Conservation (phyloP, 1,140 invertebrate genomes). For the Anoplophora glabripennis region DNA sequence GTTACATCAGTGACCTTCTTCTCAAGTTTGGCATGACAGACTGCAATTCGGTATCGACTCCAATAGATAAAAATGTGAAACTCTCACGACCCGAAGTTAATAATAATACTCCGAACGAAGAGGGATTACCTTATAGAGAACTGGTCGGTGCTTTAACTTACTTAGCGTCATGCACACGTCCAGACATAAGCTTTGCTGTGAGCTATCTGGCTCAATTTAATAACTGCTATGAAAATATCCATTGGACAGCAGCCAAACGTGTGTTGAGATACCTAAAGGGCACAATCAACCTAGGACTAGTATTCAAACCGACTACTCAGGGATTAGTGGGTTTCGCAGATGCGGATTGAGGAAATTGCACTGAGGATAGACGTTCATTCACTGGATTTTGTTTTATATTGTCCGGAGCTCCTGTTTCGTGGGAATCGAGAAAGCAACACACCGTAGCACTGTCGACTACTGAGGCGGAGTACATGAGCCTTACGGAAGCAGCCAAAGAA, state of each 20-base stretch:
- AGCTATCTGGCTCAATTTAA: conserved; percentile 16
- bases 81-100: not conserved
- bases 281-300: conserved; percentile 10
- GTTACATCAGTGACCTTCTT: not conserved
- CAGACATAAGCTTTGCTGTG: conserved; percentile 14
- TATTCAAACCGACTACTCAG: too few species aligned
- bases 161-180: conserved; percentile 1
- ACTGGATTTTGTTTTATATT: conserved; percentile 43
- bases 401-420: conserved; percentile 36
- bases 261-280: conserved; percentile 14
- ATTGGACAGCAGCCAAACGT: conserved; percentile 7
- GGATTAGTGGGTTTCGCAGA: conserved; percentile 32
- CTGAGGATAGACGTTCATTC: conserved; percentile 35
- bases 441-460: conserved; percentile 45
- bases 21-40: not conserved
- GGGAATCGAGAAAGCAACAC: conserved; percentile 43
- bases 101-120: not conserved
- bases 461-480: conserved; percentile 48
- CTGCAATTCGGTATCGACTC: not conserved
- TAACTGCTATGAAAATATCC: conserved; percentile 4
- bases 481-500: conserved; percentile 39
- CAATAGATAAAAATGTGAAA: conserved; percentile 12
- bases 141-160: conserved; percentile 19
- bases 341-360: conserved; percentile 42
- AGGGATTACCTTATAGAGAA: conserved; percentile 11